phyloP scores from a whole-genome alignment of 2,113 vertebrate species.

The Carassius gibelio region DNA sequence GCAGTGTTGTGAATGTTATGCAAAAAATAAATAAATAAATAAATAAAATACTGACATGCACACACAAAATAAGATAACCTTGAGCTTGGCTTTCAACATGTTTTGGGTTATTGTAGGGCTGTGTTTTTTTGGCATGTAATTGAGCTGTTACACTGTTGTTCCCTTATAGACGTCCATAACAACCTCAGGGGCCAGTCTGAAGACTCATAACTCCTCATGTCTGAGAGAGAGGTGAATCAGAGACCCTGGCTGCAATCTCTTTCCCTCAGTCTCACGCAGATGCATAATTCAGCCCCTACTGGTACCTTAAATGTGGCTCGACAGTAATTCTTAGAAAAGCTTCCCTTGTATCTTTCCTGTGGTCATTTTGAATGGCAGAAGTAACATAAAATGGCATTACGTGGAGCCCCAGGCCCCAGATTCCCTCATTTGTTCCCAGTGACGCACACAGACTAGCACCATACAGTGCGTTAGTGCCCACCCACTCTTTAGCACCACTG shows the following conservation, averaged over 20 bases:
- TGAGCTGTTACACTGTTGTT: not conserved
- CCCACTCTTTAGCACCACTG: not conserved
- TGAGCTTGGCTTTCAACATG: not conserved
- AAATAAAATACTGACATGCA: not conserved
- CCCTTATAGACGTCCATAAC: not conserved
- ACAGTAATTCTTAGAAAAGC: constrained; percentile 30
- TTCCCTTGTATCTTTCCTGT: constrained; percentile 11
- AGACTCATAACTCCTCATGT: constrained; percentile 21
- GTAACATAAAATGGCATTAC: constrained; percentile 34
- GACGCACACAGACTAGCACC: not conserved
- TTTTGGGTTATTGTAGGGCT: not conserved
- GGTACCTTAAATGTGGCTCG: constrained; percentile 25
- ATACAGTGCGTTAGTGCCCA: not conserved
- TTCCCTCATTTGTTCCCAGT: not conserved
- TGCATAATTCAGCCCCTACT: constrained; percentile 17
- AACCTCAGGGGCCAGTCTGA: constrained; percentile 15
- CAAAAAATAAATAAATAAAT: not conserved
- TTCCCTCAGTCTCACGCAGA: constrained; percentile 19
- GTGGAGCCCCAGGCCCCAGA: not conserved
- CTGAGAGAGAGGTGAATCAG: constrained; percentile 22
- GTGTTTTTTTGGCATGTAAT: constrained; percentile 6
- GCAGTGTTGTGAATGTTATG: not conserved
- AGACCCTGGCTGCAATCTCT: not conserved
- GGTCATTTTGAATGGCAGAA: constrained; percentile 23
- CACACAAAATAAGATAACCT: not conserved